Evolutionary conservation across 2,888 invertebrate genomes (phyloP), one percentile per base, ranked within the genome.

Genomic region (Theretra japonica): DNA sequence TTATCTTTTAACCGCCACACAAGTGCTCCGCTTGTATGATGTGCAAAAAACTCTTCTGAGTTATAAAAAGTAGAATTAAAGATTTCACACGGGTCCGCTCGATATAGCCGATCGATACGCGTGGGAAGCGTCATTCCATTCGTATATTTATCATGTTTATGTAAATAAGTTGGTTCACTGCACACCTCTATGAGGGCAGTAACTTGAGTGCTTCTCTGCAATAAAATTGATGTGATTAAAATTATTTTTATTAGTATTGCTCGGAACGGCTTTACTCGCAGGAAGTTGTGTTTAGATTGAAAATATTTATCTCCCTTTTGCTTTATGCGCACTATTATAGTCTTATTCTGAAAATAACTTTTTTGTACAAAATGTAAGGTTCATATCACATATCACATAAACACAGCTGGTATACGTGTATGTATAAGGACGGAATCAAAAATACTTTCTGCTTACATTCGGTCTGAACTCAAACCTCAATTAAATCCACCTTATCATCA

Each of bases 81-180:
- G 41, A 65, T 65, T 65, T 78, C 80, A 77, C 77, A 78, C 77
- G 75, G 41, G 65, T 65, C 23, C 65, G 65, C 65, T 65, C 65
- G 65, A 48, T 65, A 48, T 48, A 65, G 41, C 15, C 65, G 65
- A 41, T 75, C 71, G 72, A 76, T 79, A 79, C 75, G 75, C 78
- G 80, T 82, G 83, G 78, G 83, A 83, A 79, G 56, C 48, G n/a
- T 70, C 41, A 65, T 41, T 73, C 73, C 70, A 60, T 75, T 77
- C 75, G 76, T 80, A 75, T 69, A 59, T 75, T 73, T 75, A 73
- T 72, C 71, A 73, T 72, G 57, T 73, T 73, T 73, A 70, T 59
- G 69, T 65, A 65, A 65, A 65, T 48, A 65, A 65, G 62, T 65
- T 21, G 48, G 48, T 65, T 60, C 33, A 60, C 19, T 30, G 65